Conservation (phyloP, 1,140 invertebrate species). For the Oedothorax gibbosus region DNA sequence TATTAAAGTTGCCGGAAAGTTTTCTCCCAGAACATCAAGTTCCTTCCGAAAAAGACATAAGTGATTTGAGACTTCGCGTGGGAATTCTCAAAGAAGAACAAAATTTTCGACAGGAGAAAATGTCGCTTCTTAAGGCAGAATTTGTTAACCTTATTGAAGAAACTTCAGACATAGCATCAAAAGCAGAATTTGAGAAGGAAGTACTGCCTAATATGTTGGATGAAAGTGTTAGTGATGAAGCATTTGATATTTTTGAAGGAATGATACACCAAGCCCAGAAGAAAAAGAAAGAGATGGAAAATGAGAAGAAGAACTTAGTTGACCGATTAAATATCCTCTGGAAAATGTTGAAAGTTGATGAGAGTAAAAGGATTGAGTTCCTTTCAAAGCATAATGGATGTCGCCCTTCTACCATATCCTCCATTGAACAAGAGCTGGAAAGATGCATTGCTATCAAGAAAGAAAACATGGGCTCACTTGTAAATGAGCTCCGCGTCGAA, state of each 20-base stretch:
- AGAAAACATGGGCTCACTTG: constrained; percentile 78
- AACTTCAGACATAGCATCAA: no score
- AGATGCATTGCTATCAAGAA: constrained; percentile 75
- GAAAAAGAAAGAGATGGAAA: constrained; percentile 32
- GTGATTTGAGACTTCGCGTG: constrained; percentile 35
- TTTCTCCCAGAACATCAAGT: background rate
- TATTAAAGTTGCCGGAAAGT: constrained; percentile 5
- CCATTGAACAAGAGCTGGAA: constrained; percentile 74
- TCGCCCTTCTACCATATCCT: constrained; percentile 70
- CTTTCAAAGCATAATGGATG: constrained; percentile 70
- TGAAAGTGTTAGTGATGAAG: constrained; percentile 33
- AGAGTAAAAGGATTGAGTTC: constrained; percentile 71
- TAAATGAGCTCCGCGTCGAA: constrained; percentile 77
- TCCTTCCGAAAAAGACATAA: constrained; percentile 31
- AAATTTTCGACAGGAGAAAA: background rate
- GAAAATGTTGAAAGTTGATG: constrained; percentile 75
- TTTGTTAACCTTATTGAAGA: constrained; percentile 31
- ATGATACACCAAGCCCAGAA: background rate
- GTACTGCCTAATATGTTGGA: constrained; percentile 20
- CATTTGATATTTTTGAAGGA: constrained; percentile 44
- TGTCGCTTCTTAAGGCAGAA: constrained; percentile 23
- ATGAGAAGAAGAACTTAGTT: constrained; percentile 66
- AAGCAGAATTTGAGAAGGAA: constrained; percentile 51
- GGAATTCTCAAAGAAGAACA: constrained; percentile 29
- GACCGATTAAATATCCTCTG: constrained; percentile 73